phyloP scores from a whole-genome alignment of 1,140 invertebrate genomes.

The Pseudomyrmex sp. region DNA sequence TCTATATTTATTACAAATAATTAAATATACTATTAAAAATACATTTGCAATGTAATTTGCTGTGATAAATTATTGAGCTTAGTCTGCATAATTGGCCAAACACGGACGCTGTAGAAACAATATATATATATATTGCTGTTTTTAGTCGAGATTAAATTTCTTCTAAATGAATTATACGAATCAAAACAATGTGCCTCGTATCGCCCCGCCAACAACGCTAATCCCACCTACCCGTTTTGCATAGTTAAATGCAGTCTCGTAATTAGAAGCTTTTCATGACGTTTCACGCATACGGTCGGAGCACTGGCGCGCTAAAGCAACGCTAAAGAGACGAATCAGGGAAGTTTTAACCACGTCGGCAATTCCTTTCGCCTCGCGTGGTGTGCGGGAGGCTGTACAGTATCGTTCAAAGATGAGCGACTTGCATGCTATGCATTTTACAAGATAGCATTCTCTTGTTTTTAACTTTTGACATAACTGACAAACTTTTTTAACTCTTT shows the following conservation, averaged over 20 bases:
- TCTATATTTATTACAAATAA: neutral
- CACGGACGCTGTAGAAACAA: neutral
- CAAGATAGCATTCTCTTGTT: slow-evolving; percentile 8
- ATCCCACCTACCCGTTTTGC: slow-evolving; percentile 52
- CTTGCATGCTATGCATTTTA: slow-evolving; percentile 6
- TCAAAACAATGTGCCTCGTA: neutral
- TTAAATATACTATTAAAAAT: neutral
- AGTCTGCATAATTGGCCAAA: slow-evolving; percentile 1
- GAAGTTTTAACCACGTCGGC: slow-evolving; percentile 30
- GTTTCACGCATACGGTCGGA: slow-evolving; percentile 29
- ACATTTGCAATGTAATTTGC: neutral
- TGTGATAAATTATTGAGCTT: slow-evolving; percentile 24
- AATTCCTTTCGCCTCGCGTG: slow-evolving; percentile 28
- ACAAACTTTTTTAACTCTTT: too few species aligned
- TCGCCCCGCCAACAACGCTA: slow-evolving; percentile 2
- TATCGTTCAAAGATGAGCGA: neutral
- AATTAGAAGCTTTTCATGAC: slow-evolving; percentile 67
- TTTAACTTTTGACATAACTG: neutral
- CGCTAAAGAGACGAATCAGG: slow-evolving; percentile 53
- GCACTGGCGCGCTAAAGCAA: slow-evolving; percentile 4
- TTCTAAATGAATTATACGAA: slow-evolving; percentile 26
- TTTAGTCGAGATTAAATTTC: slow-evolving; percentile 15
- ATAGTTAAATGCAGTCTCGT: slow-evolving; percentile 64
- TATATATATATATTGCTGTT: neutral
- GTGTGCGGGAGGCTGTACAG: neutral